A percentile compares a stretch with the other conserved stretches of the same genome.
phyloP scores from a whole-genome alignment of 1,140 invertebrate genomes.

The Drosophila pseudoananassae region DNA sequence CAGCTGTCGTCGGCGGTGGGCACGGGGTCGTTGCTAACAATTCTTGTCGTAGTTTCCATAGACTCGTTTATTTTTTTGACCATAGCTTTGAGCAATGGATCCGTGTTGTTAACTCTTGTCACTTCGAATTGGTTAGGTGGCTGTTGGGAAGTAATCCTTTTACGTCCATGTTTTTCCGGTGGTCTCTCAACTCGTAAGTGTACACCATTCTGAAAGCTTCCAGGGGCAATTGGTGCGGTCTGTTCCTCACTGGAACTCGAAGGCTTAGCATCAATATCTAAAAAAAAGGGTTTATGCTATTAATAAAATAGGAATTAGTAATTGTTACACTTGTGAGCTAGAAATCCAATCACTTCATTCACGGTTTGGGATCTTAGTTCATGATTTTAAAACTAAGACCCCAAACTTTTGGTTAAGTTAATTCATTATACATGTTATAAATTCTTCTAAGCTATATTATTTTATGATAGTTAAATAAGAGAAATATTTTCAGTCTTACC shows the following conservation, averaged over 20 bases:
- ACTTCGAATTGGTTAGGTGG: constrained; percentile 27
- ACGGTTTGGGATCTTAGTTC: too few species aligned
- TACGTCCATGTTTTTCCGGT: constrained; percentile 49
- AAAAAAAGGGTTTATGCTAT: background rate
- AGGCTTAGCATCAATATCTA: constrained; percentile 35
- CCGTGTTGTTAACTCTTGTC: constrained; percentile 42
- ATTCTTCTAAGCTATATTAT: too few species aligned
- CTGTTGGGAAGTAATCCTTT: constrained; percentile 32
- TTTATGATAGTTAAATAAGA: too few species aligned
- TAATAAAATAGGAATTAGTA: background rate
- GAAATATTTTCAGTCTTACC: constrained; percentile 32
- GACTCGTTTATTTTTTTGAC: constrained; percentile 71
- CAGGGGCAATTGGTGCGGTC: constrained; percentile 22
- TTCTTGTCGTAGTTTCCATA: constrained; percentile 50
- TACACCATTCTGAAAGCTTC: constrained; percentile 33
- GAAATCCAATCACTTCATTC: too few species aligned
- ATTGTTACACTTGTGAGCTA: too few species aligned
- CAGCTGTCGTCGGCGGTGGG: constrained; percentile 55
- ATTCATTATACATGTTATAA: too few species aligned
- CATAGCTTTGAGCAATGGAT: constrained; percentile 42
- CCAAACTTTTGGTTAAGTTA: too few species aligned
- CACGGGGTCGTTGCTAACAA: background rate
- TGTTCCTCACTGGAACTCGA: constrained; percentile 48
- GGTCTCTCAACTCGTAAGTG: constrained; percentile 50
- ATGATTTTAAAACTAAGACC: too few species aligned